A percentile compares a stretch with the other conserved stretches of the same genome.
phyloP scores from a whole-genome alignment of 2,888 invertebrate genomes.

The Coremacera marginata region DNA sequence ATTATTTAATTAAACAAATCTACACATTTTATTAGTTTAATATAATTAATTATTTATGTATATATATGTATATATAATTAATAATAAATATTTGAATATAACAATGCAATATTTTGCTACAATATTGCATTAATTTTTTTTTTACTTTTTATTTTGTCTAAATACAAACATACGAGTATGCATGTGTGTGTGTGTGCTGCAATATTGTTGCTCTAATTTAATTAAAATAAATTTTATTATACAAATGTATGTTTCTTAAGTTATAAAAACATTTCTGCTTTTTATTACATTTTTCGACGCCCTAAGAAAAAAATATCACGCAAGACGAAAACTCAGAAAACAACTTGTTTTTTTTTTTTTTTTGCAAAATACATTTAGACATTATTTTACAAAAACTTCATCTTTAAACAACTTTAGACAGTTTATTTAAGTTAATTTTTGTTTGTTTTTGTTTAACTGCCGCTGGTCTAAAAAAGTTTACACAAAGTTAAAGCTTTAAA shows the following conservation, averaged over 20 bases:
- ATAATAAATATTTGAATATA: constrained; percentile 32
- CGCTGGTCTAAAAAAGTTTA: no score
- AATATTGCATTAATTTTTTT: not conserved
- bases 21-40: constrained; percentile 39
- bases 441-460: no score
- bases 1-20: constrained; percentile 45
- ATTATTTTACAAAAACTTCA: not conserved
- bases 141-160: constrained; percentile 20
- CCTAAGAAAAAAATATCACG: constrained; percentile 42
- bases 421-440: no score
- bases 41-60: constrained; percentile 14
- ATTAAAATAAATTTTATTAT: constrained; percentile 17
- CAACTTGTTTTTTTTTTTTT: constrained; percentile 42
- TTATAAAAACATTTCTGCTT: constrained; percentile 45
- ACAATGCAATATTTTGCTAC: constrained; percentile 23
- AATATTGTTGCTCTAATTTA: not conserved
- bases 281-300: constrained; percentile 35
- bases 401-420: no score
- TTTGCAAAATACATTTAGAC: constrained; percentile 23
- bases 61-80: constrained; percentile 27
- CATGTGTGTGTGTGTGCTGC: constrained; percentile 12
- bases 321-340: constrained; percentile 42
- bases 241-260: constrained; percentile 26
- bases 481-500: no score
- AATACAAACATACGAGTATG: constrained; percentile 30